phyloP scores from a whole-genome alignment of 2,113 vertebrate genomes.

The Epinephelus moara region DNA sequence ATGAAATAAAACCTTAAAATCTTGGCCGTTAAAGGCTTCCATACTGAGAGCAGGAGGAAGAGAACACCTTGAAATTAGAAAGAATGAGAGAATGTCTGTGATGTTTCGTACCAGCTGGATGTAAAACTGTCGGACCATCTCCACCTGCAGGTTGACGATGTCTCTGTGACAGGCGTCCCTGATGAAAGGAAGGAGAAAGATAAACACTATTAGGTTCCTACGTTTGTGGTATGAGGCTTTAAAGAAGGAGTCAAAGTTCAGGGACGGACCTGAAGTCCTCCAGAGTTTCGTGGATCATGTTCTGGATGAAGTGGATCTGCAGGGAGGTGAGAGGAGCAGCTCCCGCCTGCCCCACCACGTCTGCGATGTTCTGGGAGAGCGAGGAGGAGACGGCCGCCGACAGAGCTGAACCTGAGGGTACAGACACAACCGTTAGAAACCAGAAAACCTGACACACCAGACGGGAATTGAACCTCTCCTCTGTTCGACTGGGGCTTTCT shows the following conservation, averaged over 20 bases:
- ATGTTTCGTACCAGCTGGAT: slow-evolving; percentile 91
- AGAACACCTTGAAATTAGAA: neutral
- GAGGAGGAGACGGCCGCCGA: slow-evolving; percentile 85
- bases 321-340: slow-evolving; percentile 90
- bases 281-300: slow-evolving; percentile 96
- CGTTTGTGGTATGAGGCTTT: neutral
- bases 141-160: slow-evolving; percentile 97
- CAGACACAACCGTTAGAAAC: neutral
- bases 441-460: too few species aligned
- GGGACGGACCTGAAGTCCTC: slow-evolving; percentile 92
- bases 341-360: slow-evolving; percentile 86
- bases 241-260: neutral
- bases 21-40: too few species aligned
- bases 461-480: too few species aligned
- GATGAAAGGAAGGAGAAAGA: slow-evolving; percentile 11
- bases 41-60: neutral
- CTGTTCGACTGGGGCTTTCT: neutral
- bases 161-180: slow-evolving; percentile 95
- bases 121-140: slow-evolving; percentile 99
- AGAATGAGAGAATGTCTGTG: neutral
- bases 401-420: slow-evolving; percentile 40
- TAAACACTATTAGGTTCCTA: neutral
- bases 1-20: too few species aligned
- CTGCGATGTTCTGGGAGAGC: slow-evolving; percentile 89
- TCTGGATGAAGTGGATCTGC: slow-evolving; percentile 95